Conservation (phyloP, 2,888 invertebrate genomes). For the Aspidiotus destructor region DNA sequence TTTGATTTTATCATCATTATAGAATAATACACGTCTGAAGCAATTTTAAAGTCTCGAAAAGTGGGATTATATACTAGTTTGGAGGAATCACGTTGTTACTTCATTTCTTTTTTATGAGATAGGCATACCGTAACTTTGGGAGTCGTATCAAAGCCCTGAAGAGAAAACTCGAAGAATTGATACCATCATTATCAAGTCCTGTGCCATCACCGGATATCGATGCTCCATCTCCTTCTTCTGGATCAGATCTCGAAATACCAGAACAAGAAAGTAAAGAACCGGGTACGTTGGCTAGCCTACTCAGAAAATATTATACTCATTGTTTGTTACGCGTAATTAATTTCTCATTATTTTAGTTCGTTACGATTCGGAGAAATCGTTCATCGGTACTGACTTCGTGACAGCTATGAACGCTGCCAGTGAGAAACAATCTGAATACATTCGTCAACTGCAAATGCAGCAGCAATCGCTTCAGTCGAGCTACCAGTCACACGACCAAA, state of each 20-base stretch:
- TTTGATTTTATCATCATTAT: not conserved
- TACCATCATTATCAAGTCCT: conserved; percentile 56
- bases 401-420: conserved; percentile 23
- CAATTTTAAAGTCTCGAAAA: conserved; percentile 7
- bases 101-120: conserved; percentile 36
- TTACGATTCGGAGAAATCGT: conserved; percentile 30
- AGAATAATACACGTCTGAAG: not conserved
- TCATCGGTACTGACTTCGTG: conserved; percentile 30
- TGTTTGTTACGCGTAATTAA: not conserved
- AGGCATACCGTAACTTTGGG: conserved; percentile 94
- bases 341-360: conserved; percentile 20
- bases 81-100: not conserved
- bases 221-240: conserved; percentile 69
- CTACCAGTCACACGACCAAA: not conserved
- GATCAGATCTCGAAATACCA: conserved; percentile 60
- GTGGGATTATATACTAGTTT: not conserved
- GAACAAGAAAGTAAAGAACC: conserved; percentile 43
- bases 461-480: not conserved
- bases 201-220: conserved; percentile 59
- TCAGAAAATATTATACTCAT: not conserved
- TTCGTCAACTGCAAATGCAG: not conserved
- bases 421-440: conserved; percentile 20
- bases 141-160: conserved; percentile 75
- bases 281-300: not conserved
- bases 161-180: conserved; percentile 72